phyloP scores from a whole-genome alignment of 2,888 invertebrate genomes.

The Hydraecia micacea region DNA sequence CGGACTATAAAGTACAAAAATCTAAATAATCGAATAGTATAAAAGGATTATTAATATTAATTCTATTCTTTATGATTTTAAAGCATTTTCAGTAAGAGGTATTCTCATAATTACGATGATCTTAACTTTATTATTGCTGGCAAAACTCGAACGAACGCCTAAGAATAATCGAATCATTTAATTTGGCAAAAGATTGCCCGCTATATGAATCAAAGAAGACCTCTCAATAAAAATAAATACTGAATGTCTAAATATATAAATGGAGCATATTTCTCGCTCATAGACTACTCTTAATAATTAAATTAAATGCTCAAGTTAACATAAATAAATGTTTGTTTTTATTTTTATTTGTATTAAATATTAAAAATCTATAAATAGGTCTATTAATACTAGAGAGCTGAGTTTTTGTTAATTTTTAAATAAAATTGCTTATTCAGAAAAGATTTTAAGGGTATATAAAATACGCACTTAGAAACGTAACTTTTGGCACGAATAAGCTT shows the following conservation, averaged over 20 bases:
- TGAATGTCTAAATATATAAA: conserved; percentile 44
- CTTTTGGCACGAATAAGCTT: conserved; percentile 77
- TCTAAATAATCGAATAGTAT: conserved; percentile 61
- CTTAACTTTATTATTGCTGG: conserved; percentile 59
- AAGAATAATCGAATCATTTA: conserved; percentile 31
- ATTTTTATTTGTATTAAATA: conserved; percentile 44
- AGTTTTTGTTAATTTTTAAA: conserved; percentile 66
- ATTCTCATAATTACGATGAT: conserved; percentile 63
- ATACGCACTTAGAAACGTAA: conserved; percentile 64
- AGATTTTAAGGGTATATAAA: conserved; percentile 58
- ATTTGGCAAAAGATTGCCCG: conserved; percentile 38
- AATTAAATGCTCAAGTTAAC: conserved; percentile 69
- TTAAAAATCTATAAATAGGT: conserved; percentile 80
- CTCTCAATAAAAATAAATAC: conserved; percentile 68
- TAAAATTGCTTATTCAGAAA: conserved; percentile 56
- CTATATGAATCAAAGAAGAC: conserved; percentile 50
- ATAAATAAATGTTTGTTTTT: conserved; percentile 40
- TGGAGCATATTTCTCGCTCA: conserved; percentile 42
- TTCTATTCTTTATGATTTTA: conserved; percentile 67
- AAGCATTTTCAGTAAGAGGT: conserved; percentile 73
- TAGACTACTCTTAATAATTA: conserved; percentile 57
- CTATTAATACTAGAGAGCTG: conserved; percentile 83
- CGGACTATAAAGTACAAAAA: conserved; percentile 64
- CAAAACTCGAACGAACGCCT: conserved; percentile 38
- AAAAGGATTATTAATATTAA: conserved; percentile 66